Evolutionary conservation across 2,888 invertebrate species (phyloP).

Genomic region (Sthenelais limicola): DNA sequence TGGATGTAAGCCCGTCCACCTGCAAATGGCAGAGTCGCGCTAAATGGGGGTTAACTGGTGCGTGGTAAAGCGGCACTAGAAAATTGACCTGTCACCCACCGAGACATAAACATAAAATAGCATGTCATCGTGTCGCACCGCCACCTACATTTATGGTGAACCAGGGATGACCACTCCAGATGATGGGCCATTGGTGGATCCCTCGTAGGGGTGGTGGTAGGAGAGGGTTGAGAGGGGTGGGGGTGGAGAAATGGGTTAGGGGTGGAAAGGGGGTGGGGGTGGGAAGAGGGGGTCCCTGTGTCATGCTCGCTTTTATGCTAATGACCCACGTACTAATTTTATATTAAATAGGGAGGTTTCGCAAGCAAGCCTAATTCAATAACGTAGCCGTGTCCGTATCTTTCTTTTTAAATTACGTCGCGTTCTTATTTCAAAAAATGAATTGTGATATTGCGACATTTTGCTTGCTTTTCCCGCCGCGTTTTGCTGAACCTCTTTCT

Average conservation of each 20-base stretch:
- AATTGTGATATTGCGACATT: too few species aligned
- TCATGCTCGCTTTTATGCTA: too few species aligned
- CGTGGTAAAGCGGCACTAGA: slow-evolving; percentile 28
- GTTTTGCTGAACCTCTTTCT: too few species aligned
- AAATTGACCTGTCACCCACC: slow-evolving; percentile 37
- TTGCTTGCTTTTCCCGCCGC: too few species aligned
- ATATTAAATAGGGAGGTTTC: too few species aligned
- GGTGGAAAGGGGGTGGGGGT: neutral
- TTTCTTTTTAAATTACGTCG: too few species aligned
- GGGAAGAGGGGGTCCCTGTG: neutral
- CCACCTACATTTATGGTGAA: too few species aligned
- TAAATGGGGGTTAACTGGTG: slow-evolving; percentile 35
- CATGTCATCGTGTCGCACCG: slow-evolving; percentile 33
- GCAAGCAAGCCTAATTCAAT: too few species aligned
- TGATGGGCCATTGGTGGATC: too few species aligned
- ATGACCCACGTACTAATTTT: too few species aligned
- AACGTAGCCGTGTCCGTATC: too few species aligned
- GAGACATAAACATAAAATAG: slow-evolving; percentile 35
- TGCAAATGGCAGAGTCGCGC: slow-evolving; percentile 17
- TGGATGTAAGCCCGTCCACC: slow-evolving; percentile 11
- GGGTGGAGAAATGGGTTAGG: neutral
- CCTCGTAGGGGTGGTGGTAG: slow-evolving; percentile 1
- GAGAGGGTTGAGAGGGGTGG: neutral
- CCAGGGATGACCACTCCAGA: neutral
- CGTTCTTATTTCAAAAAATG: too few species aligned